Percentiles rank a stretch among this genome's conserved stretches.
Conservation (phyloP, 1,140 invertebrate genomes). For the Cyclargus thomasi region DNA sequence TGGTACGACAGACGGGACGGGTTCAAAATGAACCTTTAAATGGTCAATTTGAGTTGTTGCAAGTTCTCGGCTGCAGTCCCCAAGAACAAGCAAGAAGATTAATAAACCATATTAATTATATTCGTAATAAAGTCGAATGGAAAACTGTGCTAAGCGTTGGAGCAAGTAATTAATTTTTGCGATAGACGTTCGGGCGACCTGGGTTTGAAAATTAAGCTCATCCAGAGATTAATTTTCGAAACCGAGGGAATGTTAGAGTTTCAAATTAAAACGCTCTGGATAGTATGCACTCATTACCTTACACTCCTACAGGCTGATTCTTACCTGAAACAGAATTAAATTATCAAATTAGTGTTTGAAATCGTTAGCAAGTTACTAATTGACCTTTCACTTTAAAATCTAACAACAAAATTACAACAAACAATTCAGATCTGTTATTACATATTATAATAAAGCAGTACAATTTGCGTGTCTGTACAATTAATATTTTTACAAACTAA, state of each 20-base stretch:
- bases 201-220: neutral
- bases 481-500: no score
- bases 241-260: neutral
- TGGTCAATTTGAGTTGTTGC: no score
- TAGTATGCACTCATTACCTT: neutral
- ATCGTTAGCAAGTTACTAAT: no score
- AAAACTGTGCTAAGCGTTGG: conserved; percentile 49
- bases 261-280: neutral
- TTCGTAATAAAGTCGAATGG: conserved; percentile 63
- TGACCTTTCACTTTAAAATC: no score
- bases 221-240: neutral
- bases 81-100: conserved; percentile 46
- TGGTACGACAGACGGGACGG: conserved; percentile 32
- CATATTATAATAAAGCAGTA: no score
- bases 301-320: neutral
- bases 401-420: no score
- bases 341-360: neutral
- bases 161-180: conserved; percentile 56
- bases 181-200: conserved; percentile 29
- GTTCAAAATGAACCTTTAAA: neutral
- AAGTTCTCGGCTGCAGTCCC: neutral
- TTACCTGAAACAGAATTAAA: conserved; percentile 18
- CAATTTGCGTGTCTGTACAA: no score
- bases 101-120: conserved; percentile 54
- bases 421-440: no score